A percentile compares a stretch with the other conserved stretches of the same genome.
phyloP scores from a whole-genome alignment of 1,140 invertebrate species.

The Myzus persicae region DNA sequence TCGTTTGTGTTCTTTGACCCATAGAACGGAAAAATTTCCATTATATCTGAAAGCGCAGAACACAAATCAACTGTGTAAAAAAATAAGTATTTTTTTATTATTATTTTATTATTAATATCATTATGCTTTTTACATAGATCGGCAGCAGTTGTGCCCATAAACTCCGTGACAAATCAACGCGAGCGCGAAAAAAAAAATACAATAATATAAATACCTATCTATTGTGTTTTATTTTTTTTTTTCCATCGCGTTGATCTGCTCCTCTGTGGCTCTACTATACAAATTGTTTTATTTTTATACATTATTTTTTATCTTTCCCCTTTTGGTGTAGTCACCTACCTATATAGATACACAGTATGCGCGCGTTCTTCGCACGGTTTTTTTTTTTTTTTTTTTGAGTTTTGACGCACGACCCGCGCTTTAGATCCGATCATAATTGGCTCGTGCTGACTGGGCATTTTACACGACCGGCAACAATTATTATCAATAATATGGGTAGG shows the following conservation, averaged over 20 bases:
- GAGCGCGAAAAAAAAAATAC: constrained; percentile 12
- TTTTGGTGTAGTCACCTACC: not conserved
- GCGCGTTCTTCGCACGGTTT: not conserved
- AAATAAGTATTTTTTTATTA: constrained; percentile 31
- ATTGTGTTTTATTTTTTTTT: not conserved
- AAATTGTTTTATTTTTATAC: constrained; percentile 24
- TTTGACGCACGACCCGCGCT: constrained; percentile 53
- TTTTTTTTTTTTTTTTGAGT: not conserved
- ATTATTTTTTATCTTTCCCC: not conserved
- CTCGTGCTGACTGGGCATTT: constrained; percentile 58
- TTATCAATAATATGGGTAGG: constrained; percentile 1
- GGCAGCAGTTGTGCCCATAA: constrained; percentile 5
- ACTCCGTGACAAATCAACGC: constrained; percentile 24
- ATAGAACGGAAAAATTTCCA: constrained; percentile 12
- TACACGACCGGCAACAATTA: constrained; percentile 38
- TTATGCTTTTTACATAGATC: constrained; percentile 11
- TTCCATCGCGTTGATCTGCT: not conserved
- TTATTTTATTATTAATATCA: not conserved
- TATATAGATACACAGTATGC: not conserved
- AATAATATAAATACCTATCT: constrained; percentile 37
- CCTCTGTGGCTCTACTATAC: not conserved
- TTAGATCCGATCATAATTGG: constrained; percentile 54
- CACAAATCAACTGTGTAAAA: constrained; percentile 39
- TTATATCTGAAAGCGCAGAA: constrained; percentile 15
- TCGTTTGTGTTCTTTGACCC: constrained; percentile 35